Evolutionary conservation across 2,888 invertebrate species (phyloP), one percentile per base, ranked within the genome.

Genomic region (Holacanthella duospinosa): DNA sequence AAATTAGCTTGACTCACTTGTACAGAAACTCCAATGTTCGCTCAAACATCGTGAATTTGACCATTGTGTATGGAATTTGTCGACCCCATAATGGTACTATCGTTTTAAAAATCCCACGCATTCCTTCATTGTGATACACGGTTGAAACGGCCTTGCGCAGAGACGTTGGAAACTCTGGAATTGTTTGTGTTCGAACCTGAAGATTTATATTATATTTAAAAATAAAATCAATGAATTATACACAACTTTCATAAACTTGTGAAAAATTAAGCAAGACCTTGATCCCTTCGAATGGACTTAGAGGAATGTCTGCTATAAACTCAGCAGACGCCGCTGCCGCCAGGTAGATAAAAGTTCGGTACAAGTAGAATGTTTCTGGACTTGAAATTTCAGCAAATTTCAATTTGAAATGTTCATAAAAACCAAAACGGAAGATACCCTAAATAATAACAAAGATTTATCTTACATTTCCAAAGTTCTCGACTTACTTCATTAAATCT

Each of bases 51-150:
- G 96, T 93, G 79, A 97, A 97, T 82, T 97, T 99, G 96, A 97
- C 97, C 97, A 99, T 99, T 71, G 97, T 97, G 84, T 97, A 97
- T 0, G 97, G 97, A 76, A 97, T 97, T 83, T 97, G 97, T 74
- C 96, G 81, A 78, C 89, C 86, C 96, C 96, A 97, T 67, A 96
- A 83, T 43, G 97, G 97, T 55, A 91, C 93, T 68, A 97, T 81
- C 61, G 94, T 92, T 80, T 95, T 95, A 84, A 94, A 96, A 81
- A 96, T 93, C 59, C 93, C 91, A 57, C 82, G 81, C 60, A 91
- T 76, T 62, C 97, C 97, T 78, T 97, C 97, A 68, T 87, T 86
- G 69, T 82, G 80, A 65, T 85, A 83, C 82, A 97, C 94, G 79
- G 89, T 87, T 19, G 96, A 96, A 76, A 88, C 80, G 61, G 92